Percentiles rank a stretch among this genome's conserved stretches.
phyloP scores from a whole-genome alignment of 1,140 invertebrate genomes.

The Acromyrmex charruanus region DNA sequence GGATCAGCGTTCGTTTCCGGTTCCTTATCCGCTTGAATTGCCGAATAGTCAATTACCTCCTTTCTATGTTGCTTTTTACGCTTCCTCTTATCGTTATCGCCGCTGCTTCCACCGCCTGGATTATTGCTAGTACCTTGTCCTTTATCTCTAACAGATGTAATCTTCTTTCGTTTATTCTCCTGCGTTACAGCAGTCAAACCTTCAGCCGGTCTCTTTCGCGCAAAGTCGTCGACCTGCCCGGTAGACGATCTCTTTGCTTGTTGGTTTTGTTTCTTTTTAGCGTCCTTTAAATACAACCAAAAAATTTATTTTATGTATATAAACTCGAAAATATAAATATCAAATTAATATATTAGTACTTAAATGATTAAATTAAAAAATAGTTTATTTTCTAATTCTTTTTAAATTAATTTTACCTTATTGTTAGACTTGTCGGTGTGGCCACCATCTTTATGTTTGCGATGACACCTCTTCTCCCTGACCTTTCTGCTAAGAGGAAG shows the following conservation, averaged over 20 bases:
- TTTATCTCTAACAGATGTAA: conserved; percentile 72
- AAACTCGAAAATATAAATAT: background rate
- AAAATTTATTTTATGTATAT: background rate
- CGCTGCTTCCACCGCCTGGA: conserved; percentile 3
- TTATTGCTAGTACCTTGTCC: conserved; percentile 73
- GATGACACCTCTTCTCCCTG: conserved; percentile 85
- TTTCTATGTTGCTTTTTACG: conserved; percentile 86
- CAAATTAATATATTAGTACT: conserved; percentile 10
- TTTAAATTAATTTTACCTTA: conserved; percentile 50
- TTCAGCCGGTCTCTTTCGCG: conserved; percentile 61
- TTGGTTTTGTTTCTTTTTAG: conserved; percentile 80
- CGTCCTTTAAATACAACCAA: conserved; percentile 52
- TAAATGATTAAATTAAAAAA: background rate
- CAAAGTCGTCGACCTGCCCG: conserved; percentile 61
- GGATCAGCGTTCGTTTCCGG: conserved; percentile 88
- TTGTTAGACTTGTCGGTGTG: conserved; percentile 36
- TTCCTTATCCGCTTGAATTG: conserved; percentile 88
- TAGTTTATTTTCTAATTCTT: background rate
- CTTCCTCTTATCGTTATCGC: conserved; percentile 83
- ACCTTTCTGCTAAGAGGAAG: conserved; percentile 88
- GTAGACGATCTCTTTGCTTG: conserved; percentile 53
- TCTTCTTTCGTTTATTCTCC: conserved; percentile 79
- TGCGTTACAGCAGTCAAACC: conserved; percentile 24
- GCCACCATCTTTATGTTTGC: conserved; percentile 80
- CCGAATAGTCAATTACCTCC: conserved; percentile 93